phyloP scores from a whole-genome alignment of 2,113 vertebrate species.

The Oriolus oriolus region DNA sequence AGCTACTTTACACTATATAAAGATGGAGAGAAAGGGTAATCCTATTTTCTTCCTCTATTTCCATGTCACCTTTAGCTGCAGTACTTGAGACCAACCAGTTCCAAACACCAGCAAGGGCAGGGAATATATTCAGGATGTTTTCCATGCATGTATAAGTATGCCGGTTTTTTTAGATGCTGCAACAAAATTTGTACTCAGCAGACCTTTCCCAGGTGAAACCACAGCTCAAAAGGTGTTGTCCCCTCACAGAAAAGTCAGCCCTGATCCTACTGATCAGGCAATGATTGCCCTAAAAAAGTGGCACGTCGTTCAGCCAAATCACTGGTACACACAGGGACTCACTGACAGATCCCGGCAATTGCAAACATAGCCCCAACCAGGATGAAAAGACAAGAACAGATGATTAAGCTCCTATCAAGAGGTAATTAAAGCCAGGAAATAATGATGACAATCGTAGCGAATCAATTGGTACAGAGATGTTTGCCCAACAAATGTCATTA shows the following conservation, averaged over 20 bases:
- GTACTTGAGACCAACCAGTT: neutral
- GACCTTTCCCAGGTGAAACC: neutral
- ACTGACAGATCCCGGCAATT: neutral
- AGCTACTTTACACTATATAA: neutral
- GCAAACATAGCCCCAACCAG: neutral
- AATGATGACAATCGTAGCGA: neutral
- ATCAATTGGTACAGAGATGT: conserved; percentile 23
- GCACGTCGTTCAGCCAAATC: neutral
- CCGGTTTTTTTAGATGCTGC: neutral
- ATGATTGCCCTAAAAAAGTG: neutral
- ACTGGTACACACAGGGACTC: neutral
- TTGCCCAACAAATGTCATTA: conserved; percentile 48
- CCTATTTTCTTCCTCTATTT: neutral
- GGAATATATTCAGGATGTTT: neutral
- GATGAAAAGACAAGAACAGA: neutral
- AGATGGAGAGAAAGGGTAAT: neutral
- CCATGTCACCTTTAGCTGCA: neutral
- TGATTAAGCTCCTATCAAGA: conserved; percentile 31
- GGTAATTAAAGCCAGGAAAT: conserved; percentile 37
- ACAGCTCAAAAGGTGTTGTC: neutral
- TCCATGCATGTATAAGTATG: neutral
- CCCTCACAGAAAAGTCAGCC: neutral
- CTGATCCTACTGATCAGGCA: neutral
- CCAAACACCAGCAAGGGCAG: neutral
- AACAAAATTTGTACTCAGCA: neutral